A percentile compares a stretch with the other conserved stretches of the same genome.
Conservation (phyloP, 1,140 invertebrate species). For the Calycopis cecrops region DNA sequence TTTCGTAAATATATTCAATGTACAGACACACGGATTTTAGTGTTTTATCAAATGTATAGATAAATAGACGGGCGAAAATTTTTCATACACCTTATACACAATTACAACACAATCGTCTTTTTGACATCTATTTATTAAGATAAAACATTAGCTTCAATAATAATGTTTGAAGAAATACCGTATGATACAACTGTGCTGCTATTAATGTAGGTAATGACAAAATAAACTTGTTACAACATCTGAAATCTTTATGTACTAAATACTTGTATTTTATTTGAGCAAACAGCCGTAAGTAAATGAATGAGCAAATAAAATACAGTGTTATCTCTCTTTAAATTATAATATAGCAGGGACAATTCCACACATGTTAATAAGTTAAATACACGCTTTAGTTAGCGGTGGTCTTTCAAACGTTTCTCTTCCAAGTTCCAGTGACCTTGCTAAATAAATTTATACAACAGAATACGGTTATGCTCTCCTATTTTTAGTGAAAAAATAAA, state of each 20-base stretch:
- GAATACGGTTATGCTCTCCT: neutral
- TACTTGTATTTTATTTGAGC: neutral
- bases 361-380: conserved; percentile 2
- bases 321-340: neutral
- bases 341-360: conserved; percentile 1
- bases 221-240: neutral
- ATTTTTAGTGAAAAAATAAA: neutral
- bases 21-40: too few relatives aligned
- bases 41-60: too few relatives aligned
- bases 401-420: neutral
- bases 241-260: conserved; percentile 2
- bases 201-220: too few relatives aligned
- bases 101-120: too few relatives aligned
- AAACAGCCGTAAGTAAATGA: conserved; percentile 4
- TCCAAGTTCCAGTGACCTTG: neutral
- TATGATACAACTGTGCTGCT: too few relatives aligned
- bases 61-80: too few relatives aligned
- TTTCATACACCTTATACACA: too few relatives aligned
- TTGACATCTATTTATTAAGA: too few relatives aligned
- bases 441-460: neutral
- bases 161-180: too few relatives aligned
- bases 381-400: conserved; percentile 2
- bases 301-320: conserved; percentile 5
- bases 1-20: too few relatives aligned
- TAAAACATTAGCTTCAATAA: too few relatives aligned